Evolutionary conservation across 2,797 vertebrate species (phyloP).

Genomic region (Agapornis canus): DNA sequence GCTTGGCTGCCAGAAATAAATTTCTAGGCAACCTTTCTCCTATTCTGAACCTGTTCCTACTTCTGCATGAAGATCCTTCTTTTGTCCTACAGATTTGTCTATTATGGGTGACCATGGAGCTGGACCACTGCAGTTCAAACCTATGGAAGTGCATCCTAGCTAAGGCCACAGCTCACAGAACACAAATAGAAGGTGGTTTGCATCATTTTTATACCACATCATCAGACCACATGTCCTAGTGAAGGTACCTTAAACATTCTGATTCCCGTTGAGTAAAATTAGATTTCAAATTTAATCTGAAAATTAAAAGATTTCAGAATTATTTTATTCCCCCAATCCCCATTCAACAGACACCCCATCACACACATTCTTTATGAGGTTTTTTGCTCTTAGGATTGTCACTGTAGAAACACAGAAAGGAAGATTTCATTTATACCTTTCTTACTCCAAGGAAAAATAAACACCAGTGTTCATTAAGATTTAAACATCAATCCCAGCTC

Average conservation of each 20-base stretch:
- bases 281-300: not conserved
- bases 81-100: not conserved
- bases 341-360: not conserved
- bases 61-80: not conserved
- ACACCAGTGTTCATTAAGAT: not conserved
- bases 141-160: not conserved
- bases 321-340: not conserved
- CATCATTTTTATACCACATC: not conserved
- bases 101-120: not conserved
- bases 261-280: not conserved
- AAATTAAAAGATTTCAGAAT: not conserved
- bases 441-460: not conserved
- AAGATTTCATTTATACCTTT: not conserved
- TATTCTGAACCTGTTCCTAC: not conserved
- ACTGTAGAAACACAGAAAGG: not conserved
- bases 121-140: not conserved
- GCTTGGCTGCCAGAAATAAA: not conserved
- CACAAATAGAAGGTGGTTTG: not conserved
- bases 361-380: not conserved
- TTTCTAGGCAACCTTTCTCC: not conserved
- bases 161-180: not conserved
- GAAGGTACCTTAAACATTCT: not conserved
- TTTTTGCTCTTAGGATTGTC: not conserved
- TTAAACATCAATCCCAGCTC: not conserved
- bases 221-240: not conserved